These are phyloP conservation scores for Ia io DNA, from an alignment of 2,113 vertebrate genomes.

Conservation along the genomic window DNA sequence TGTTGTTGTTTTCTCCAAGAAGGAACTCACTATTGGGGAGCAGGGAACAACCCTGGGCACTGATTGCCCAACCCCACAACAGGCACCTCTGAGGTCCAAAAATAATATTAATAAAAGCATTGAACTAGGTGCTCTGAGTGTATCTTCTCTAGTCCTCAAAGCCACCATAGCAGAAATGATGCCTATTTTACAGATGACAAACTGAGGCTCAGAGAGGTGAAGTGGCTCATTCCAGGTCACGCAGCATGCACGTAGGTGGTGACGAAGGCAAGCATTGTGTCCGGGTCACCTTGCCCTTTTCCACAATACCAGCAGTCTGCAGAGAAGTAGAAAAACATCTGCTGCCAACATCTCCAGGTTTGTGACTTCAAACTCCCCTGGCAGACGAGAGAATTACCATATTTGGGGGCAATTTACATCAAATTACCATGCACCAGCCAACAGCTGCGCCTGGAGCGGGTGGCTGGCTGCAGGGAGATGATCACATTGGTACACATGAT, in stretches of 20 bases:
- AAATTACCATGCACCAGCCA: conserved; percentile 73
- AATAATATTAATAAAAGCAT: not conserved
- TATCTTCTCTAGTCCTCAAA: not conserved
- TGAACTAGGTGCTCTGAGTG: not conserved
- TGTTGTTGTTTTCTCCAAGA: not conserved
- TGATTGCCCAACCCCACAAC: not conserved
- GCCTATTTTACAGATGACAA: not conserved
- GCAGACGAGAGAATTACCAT: conserved; percentile 74
- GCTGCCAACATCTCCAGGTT: conserved; percentile 71
- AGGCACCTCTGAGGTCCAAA: not conserved
- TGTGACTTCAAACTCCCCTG: conserved; percentile 67
- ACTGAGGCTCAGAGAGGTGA: not conserved
- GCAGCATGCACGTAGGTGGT: fast-evolving
- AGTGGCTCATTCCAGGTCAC: not conserved
- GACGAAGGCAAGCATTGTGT: not conserved
- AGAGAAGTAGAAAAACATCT: conserved; percentile 60
- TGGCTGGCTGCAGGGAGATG: conserved; percentile 38
- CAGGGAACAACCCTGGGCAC: not conserved
- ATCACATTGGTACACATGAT: conserved; percentile 69
- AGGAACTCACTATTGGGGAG: not conserved
- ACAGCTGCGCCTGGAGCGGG: conserved; percentile 72
- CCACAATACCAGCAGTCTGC: conserved; percentile 13
- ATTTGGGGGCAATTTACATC: conserved; percentile 76
- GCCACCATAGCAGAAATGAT: not conserved
- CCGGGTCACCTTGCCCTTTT: not conserved